Conservation (phyloP, 2,797 vertebrate species). For the Pangasius macronema region DNA sequence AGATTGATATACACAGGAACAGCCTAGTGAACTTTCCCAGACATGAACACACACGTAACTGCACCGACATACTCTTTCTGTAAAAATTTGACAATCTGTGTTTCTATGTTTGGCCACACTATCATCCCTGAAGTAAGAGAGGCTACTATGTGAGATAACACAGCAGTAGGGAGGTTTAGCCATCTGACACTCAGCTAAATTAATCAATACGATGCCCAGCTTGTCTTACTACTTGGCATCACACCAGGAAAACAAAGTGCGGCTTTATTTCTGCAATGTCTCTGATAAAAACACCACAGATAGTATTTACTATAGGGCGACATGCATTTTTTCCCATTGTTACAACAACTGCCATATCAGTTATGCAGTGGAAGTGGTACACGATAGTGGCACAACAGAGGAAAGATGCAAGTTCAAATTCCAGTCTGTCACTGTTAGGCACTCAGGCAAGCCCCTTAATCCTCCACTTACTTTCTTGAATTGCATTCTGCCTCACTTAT, state of each 20-base stretch:
- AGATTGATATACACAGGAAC: slow-evolving; percentile 20
- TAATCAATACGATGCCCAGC: slow-evolving; percentile 28
- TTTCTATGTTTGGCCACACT: not conserved
- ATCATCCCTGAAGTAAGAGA: not conserved
- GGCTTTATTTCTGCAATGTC: not conserved
- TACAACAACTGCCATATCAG: not conserved
- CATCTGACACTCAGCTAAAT: slow-evolving; percentile 37
- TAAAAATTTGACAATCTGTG: not conserved
- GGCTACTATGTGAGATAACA: not conserved
- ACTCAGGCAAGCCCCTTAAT: not conserved
- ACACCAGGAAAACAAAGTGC: not conserved
- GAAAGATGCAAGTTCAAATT: not conserved
- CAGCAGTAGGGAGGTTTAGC: slow-evolving; percentile 11
- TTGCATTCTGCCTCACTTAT: not conserved
- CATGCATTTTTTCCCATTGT: not conserved
- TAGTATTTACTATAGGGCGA: not conserved
- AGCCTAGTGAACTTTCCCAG: slow-evolving; percentile 1
- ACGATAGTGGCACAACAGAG: not conserved
- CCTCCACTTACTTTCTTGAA: not conserved
- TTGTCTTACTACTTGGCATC: slow-evolving; percentile 18
- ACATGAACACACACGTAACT: not conserved
- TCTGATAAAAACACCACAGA: not conserved
- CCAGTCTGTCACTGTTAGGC: not conserved
- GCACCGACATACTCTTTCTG: not conserved
- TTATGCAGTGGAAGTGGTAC: not conserved